These are phyloP conservation scores for Microplitis mediator DNA, from an alignment of 1,140 invertebrate species.

Conservation along the genomic window DNA sequence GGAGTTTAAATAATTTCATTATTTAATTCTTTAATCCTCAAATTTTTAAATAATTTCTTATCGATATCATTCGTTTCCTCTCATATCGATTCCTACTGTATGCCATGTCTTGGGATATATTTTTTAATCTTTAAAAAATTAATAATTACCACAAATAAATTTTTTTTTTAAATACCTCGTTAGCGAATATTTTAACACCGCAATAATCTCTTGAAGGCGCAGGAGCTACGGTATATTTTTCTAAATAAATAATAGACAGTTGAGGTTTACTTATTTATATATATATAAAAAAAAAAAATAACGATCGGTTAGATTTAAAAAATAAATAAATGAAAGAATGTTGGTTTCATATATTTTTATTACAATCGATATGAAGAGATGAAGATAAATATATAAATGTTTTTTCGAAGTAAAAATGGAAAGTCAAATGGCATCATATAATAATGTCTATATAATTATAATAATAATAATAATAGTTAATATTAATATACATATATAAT, in stretches of 20 bases:
- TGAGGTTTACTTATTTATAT: slow-evolving; percentile 36
- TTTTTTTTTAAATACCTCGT: slow-evolving; percentile 39
- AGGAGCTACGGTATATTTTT: slow-evolving; percentile 57
- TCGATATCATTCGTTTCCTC: slow-evolving; percentile 29
- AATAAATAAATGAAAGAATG: slow-evolving; percentile 9
- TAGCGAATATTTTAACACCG: slow-evolving; percentile 44
- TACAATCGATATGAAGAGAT: slow-evolving; percentile 62
- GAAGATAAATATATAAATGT: slow-evolving; percentile 63
- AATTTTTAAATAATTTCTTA: not conserved
- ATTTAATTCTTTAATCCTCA: not conserved
- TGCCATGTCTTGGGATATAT: not conserved
- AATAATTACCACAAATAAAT: not conserved
- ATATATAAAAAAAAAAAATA: slow-evolving; percentile 7
- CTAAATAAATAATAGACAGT: slow-evolving; percentile 41
- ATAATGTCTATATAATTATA: not conserved
- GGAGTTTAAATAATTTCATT: not conserved
- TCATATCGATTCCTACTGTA: slow-evolving; percentile 43
- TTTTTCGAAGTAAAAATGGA: slow-evolving; percentile 59
- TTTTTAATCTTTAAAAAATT: slow-evolving; percentile 15
- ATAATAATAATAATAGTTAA: too few species aligned
- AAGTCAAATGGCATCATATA: slow-evolving; percentile 52
- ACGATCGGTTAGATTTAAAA: not conserved
- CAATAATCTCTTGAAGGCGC: slow-evolving; percentile 61
- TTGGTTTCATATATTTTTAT: slow-evolving; percentile 56
- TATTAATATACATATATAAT: too few species aligned